These are phyloP conservation scores for Corticium candelabrum DNA, from an alignment of 37 sponge, comb jelly and placozoan genomes.

Conservation along the genomic window DNA sequence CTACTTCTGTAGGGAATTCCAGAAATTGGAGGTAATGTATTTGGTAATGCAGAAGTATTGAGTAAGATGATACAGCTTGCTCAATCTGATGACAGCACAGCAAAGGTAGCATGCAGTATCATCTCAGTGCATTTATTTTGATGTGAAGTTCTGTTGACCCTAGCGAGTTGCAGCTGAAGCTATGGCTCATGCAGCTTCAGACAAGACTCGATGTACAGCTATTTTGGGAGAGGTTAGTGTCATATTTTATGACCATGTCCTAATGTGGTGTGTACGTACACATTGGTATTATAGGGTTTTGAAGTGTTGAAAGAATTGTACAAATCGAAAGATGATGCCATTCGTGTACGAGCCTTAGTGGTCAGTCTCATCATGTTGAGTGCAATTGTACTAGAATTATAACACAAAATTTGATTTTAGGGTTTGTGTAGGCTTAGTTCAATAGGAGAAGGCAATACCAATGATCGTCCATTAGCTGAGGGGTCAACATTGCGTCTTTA, in stretches of 20 bases:
- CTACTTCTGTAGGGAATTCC: conserved; percentile 57
- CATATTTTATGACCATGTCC: not conserved
- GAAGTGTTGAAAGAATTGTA: conserved; percentile 58
- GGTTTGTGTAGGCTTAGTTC: conserved; percentile 80
- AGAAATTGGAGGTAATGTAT: conserved; percentile 51
- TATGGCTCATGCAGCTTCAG: conserved; percentile 75
- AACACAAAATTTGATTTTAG: not conserved
- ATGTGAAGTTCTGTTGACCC: not conserved
- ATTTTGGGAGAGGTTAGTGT: conserved; percentile 38
- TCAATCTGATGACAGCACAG: conserved; percentile 27
- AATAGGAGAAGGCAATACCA: conserved; percentile 66
- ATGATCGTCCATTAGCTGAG: conserved; percentile 42
- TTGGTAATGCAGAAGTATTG: conserved; percentile 37
- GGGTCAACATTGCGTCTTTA: conserved; percentile 55
- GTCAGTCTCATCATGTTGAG: conserved; percentile 1
- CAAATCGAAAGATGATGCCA: conserved; percentile 31
- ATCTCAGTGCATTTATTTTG: not conserved
- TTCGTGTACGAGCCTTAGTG: conserved; percentile 79
- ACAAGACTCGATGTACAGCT: conserved; percentile 56
- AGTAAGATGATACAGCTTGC: conserved; percentile 35
- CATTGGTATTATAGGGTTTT: conserved; percentile 25
- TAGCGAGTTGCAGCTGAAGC: conserved; percentile 65
- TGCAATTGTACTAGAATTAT: not conserved
- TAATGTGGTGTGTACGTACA: not conserved
- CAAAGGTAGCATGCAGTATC: conserved; percentile 1